Evolutionary conservation across 2,113 vertebrate genomes (phyloP).

Genomic region (Ailurus styani): DNA sequence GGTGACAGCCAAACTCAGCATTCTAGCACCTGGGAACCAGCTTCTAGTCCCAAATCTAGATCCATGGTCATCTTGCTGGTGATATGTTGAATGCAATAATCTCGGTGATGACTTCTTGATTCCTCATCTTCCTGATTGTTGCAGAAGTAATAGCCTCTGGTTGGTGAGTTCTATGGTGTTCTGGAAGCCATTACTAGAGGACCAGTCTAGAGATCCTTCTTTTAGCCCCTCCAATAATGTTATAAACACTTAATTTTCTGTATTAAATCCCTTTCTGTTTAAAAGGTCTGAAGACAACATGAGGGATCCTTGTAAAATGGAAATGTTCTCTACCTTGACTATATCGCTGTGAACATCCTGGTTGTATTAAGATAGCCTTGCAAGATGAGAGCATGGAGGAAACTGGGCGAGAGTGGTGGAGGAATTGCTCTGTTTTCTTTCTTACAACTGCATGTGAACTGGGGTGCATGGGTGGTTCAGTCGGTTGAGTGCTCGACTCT

Average conservation of each 20-base stretch:
- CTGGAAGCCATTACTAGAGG: neutral
- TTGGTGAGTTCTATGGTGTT: neutral
- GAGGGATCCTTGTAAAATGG: neutral
- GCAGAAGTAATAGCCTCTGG: neutral
- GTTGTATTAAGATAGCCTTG: neutral
- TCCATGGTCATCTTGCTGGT: neutral
- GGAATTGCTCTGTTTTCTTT: neutral
- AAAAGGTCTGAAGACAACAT: neutral
- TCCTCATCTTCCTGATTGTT: neutral
- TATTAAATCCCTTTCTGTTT: neutral
- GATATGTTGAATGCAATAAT: neutral
- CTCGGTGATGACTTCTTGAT: neutral
- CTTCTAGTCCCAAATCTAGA: neutral
- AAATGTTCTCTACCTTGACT: neutral
- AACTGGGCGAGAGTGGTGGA: neutral
- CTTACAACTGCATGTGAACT: neutral
- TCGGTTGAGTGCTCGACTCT: neutral
- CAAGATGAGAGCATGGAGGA: neutral
- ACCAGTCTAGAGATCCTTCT: neutral
- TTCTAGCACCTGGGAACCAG: neutral
- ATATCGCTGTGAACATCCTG: neutral
- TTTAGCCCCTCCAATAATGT: neutral
- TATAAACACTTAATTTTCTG: neutral
- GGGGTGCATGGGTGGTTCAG: neutral
- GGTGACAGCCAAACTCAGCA: neutral